phyloP scores from a whole-genome alignment of 2,797 vertebrate species.

The Streptopelia turtur region DNA sequence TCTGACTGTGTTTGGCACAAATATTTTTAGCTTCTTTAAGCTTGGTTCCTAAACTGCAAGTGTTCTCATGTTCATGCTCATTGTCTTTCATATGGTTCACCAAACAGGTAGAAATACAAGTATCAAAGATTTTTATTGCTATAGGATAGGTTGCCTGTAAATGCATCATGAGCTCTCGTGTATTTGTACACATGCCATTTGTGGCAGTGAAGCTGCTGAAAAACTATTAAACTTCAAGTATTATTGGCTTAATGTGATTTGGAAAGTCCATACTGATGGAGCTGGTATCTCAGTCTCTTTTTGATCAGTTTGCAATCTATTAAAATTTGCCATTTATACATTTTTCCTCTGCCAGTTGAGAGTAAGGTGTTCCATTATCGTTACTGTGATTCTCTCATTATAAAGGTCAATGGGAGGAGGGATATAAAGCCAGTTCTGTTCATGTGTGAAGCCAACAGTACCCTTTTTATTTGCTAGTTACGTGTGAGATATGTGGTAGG shows the following conservation, averaged over 20 bases:
- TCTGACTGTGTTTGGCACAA: background rate
- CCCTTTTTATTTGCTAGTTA: background rate
- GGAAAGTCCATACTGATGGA: background rate
- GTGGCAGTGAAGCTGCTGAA: background rate
- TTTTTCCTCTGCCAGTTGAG: conserved; percentile 34
- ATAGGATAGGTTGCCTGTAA: background rate
- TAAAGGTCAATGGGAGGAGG: conserved; percentile 47
- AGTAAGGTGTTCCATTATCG: conserved; percentile 36
- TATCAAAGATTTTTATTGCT: background rate
- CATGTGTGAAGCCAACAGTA: background rate
- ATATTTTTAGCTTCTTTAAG: background rate
- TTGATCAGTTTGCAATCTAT: conserved; percentile 42
- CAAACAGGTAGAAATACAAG: background rate
- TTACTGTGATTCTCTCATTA: background rate
- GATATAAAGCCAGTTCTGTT: background rate
- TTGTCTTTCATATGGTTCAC: background rate
- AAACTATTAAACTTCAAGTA: background rate
- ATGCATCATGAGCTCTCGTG: background rate
- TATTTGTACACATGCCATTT: background rate
- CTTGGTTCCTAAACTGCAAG: background rate
- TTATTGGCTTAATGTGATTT: background rate
- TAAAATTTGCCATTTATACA: conserved; percentile 54
- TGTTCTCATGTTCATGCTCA: background rate
- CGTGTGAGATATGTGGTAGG: no score
- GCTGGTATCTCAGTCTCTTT: conserved; percentile 15